Conservation (phyloP, 2,113 vertebrate species). For the Hippocampus comes region DNA sequence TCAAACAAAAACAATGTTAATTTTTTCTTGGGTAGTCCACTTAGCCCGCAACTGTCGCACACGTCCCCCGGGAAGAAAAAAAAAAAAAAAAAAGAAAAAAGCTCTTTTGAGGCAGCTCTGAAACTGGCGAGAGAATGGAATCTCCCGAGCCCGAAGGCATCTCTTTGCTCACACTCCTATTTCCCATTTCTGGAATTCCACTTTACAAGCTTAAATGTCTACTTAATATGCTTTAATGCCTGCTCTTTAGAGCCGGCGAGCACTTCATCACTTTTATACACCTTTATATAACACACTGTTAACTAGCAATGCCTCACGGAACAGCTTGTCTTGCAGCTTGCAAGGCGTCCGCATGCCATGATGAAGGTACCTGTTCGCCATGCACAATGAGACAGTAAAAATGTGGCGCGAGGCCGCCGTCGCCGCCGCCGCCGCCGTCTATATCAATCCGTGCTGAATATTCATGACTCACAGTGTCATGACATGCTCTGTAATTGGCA, state of each 20-base stretch:
- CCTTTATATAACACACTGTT: conserved; percentile 83
- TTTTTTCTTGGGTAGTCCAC: not conserved
- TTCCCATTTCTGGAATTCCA: conserved; percentile 74
- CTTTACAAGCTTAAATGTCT: conserved; percentile 80
- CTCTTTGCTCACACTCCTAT: conserved; percentile 67
- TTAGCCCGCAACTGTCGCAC: not conserved
- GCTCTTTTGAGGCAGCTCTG: not conserved
- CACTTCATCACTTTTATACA: conserved; percentile 82
- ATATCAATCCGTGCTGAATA: conserved; percentile 78
- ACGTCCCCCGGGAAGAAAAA: not conserved
- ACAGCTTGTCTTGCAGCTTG: conserved; percentile 76
- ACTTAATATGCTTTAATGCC: conserved; percentile 83
- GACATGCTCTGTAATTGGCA: conserved; percentile 83
- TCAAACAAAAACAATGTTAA: no score
- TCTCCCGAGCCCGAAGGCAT: conserved; percentile 69
- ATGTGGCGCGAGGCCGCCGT: conserved; percentile 68
- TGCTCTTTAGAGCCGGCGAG: conserved; percentile 75
- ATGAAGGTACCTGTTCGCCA: conserved; percentile 78
- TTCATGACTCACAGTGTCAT: conserved; percentile 81
- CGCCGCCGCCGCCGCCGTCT: conserved; percentile 56
- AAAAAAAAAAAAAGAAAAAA: not conserved
- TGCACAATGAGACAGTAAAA: conserved; percentile 79
- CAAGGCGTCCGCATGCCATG: conserved; percentile 68
- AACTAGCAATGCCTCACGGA: conserved; percentile 80
- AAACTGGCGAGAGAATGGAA: conserved; percentile 63